Evolutionary conservation across 2,888 invertebrate species (phyloP).

Genomic region (Andrena minutula): DNA sequence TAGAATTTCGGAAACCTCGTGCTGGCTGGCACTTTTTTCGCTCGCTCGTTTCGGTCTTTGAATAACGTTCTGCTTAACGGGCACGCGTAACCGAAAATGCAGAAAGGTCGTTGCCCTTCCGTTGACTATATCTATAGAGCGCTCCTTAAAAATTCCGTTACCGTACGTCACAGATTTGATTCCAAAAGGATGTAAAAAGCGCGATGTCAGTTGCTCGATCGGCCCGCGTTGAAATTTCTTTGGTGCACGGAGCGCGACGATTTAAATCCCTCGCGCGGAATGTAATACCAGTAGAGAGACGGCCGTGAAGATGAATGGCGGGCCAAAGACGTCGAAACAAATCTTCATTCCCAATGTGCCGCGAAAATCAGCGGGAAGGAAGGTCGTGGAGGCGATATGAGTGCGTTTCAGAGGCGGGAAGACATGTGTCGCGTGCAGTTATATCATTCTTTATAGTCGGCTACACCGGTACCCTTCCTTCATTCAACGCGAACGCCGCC

Average conservation of each 20-base stretch:
- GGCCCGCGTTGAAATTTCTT: conserved; percentile 1
- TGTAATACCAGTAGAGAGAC: conserved; percentile 9
- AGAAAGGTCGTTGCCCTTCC: neutral
- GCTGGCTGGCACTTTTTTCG: conserved; percentile 10
- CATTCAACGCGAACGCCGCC: conserved; percentile 68
- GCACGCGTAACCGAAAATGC: conserved; percentile 40
- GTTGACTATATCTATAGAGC: neutral
- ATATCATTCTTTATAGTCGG: conserved; percentile 84
- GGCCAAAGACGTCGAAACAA: conserved; percentile 72
- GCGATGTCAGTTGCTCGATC: conserved; percentile 13
- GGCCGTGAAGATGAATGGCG: conserved; percentile 29
- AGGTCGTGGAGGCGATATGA: conserved; percentile 60
- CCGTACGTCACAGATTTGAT: neutral
- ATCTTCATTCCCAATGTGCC: conserved; percentile 80
- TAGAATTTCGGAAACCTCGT: conserved; percentile 67
- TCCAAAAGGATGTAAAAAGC: conserved; percentile 14
- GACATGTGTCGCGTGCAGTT: conserved; percentile 84
- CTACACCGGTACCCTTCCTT: conserved; percentile 70
- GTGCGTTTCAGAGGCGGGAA: conserved; percentile 73
- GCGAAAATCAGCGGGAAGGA: conserved; percentile 40
- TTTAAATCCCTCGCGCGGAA: conserved; percentile 54
- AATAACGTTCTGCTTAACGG: conserved; percentile 25
- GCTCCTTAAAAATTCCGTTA: conserved; percentile 8
- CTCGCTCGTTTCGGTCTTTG: neutral
- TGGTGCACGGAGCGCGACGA: conserved; percentile 18